A percentile compares a stretch with the other conserved stretches of the same genome.
Conservation (phyloP, 2,797 vertebrate genomes). For the Mus minutoides region DNA sequence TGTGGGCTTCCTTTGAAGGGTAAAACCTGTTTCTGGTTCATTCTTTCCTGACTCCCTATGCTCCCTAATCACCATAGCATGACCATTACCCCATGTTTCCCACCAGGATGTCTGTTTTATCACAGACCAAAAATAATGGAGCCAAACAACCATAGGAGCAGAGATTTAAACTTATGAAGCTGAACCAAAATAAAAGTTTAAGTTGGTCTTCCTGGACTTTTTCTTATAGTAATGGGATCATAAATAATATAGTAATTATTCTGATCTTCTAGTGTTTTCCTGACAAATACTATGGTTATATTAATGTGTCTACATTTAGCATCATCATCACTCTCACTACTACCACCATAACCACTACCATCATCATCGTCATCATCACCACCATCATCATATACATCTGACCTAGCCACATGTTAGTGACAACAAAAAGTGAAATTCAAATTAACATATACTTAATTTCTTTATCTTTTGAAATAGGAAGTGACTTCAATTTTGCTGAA, state of each 20-base stretch:
- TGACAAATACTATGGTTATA: not conserved
- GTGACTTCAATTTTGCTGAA: not conserved
- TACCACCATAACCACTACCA: not conserved
- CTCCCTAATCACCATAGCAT: not conserved
- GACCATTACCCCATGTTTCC: not conserved
- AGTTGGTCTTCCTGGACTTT: not conserved
- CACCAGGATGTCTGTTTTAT: not conserved
- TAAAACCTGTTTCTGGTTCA: no score
- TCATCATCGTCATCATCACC: not conserved
- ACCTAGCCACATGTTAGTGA: not conserved
- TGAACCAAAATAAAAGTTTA: not conserved
- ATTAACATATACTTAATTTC: not conserved
- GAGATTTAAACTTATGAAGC: not conserved
- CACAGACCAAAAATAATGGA: not conserved
- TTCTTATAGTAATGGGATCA: not conserved
- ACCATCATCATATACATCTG: not conserved
- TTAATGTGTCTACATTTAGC: not conserved
- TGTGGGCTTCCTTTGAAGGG: not conserved
- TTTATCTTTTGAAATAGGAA: not conserved
- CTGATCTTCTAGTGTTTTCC: not conserved
- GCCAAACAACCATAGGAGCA: not conserved
- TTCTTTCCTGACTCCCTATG: not conserved
- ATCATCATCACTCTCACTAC: not conserved
- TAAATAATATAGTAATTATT: not conserved
- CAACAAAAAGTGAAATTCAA: not conserved